phyloP scores from a whole-genome alignment of 1,140 invertebrate genomes.

The Eupristina koningsbergeri region DNA sequence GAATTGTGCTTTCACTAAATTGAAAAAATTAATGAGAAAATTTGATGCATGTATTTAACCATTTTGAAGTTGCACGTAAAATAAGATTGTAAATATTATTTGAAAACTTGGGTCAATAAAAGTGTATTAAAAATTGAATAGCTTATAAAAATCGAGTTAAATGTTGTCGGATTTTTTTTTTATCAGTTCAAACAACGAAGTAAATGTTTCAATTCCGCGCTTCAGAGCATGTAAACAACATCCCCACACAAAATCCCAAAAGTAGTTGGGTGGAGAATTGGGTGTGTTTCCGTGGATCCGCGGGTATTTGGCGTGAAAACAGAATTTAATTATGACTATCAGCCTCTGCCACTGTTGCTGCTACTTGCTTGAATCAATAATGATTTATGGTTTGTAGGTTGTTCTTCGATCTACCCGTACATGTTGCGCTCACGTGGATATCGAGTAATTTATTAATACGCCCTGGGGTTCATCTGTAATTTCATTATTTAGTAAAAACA shows the following conservation, averaged over 20 bases:
- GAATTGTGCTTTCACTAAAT: no score
- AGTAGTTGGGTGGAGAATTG: slow-evolving; percentile 16
- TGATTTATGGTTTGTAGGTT: slow-evolving; percentile 40
- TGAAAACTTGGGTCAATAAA: no score
- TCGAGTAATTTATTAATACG: slow-evolving; percentile 5
- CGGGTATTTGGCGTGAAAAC: slow-evolving; percentile 37
- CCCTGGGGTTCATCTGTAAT: neutral
- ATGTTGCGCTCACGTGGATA: neutral
- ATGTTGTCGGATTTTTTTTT: no score
- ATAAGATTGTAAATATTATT: no score
- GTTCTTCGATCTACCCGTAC: slow-evolving; percentile 1
- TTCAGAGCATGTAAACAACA: neutral
- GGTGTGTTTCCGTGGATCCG: slow-evolving; percentile 27
- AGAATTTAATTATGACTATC: slow-evolving; percentile 45
- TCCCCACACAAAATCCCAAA: neutral
- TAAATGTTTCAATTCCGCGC: neutral
- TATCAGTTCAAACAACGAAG: slow-evolving; percentile 1
- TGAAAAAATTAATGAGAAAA: no score
- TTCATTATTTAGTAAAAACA: neutral
- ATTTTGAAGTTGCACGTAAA: no score
- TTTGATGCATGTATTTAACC: no score
- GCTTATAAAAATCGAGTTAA: no score
- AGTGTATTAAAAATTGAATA: no score
- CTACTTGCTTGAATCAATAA: slow-evolving; percentile 38
- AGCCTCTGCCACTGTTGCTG: neutral